Conservation (phyloP, 2,113 vertebrate genomes). For the Penelope pileata region DNA sequence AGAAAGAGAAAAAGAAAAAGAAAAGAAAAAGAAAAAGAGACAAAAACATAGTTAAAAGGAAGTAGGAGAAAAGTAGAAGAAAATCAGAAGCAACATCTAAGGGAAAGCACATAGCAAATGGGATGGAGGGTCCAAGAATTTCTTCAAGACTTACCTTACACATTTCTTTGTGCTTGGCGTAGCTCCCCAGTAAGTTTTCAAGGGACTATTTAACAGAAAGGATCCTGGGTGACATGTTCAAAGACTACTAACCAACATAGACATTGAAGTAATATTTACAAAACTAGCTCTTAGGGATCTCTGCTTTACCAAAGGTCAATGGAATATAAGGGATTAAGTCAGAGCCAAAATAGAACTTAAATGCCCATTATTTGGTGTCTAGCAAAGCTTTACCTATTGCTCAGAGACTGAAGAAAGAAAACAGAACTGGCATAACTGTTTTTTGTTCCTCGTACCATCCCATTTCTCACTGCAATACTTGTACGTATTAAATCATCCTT, state of each 20-base stretch:
- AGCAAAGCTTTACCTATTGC: not conserved
- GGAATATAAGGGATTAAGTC: not conserved
- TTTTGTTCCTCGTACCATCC: not conserved
- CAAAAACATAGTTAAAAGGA: not conserved
- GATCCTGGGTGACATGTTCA: not conserved
- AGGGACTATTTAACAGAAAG: not conserved
- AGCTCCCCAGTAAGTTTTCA: not conserved
- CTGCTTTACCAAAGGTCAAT: not conserved
- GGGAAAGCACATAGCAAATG: not conserved
- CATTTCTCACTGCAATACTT: not conserved
- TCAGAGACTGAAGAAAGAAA: not conserved
- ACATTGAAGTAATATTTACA: not conserved
- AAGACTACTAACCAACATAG: not conserved
- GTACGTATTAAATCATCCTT: not conserved
- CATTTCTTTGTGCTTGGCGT: not conserved
- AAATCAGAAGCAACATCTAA: not conserved
- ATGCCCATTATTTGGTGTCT: not conserved
- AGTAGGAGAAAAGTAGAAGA: not conserved
- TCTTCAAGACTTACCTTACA: not conserved
- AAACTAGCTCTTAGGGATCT: not conserved
- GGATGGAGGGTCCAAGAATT: not conserved
- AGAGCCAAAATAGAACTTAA: not conserved
- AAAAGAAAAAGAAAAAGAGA: too few species aligned
- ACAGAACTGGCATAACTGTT: not conserved
- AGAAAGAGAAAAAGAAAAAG: too few species aligned